phyloP scores from a whole-genome alignment of 1,140 invertebrate species.

The Bicyclus anynana region DNA sequence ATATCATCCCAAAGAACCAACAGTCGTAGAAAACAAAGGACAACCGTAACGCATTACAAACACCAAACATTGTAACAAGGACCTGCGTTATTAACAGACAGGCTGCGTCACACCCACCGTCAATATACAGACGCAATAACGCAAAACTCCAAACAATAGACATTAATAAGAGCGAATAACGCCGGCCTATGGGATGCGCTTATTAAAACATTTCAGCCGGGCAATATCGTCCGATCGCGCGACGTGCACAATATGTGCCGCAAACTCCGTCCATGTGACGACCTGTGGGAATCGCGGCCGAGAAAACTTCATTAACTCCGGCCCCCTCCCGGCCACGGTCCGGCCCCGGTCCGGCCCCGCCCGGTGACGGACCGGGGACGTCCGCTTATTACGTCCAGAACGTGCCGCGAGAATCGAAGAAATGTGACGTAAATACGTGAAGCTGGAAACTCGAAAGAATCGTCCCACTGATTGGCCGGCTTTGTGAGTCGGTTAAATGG shows the following conservation, averaged over 20 bases:
- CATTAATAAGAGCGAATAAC: constrained; percentile 67
- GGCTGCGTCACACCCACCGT: constrained; percentile 31
- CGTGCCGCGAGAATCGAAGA: constrained; percentile 74
- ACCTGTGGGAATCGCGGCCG: constrained; percentile 71
- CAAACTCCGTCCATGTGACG: constrained; percentile 70
- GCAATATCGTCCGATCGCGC: constrained; percentile 63
- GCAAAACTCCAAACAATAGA: constrained; percentile 72
- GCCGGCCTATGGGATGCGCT: constrained; percentile 59
- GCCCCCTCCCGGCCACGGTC: constrained; percentile 31
- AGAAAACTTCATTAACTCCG: constrained; percentile 76
- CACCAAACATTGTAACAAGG: constrained; percentile 9
- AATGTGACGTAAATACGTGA: constrained; percentile 72
- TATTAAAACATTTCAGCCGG: constrained; percentile 73
- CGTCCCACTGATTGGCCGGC: constrained; percentile 61
- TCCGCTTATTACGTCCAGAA: constrained; percentile 71
- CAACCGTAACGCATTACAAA: not conserved
- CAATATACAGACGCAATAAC: constrained; percentile 53
- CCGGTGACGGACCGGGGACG: constrained; percentile 60
- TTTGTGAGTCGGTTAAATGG: constrained; percentile 51
- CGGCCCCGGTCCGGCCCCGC: not conserved
- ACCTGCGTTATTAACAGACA: constrained; percentile 32
- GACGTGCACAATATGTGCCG: constrained; percentile 72
- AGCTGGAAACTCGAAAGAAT: constrained; percentile 50
- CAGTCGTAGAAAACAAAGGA: not conserved
- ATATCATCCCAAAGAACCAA: no score